Base-by-base conservation (phyloP, 2,888 invertebrate genomes). In the Melipona beecheii region DNA sequence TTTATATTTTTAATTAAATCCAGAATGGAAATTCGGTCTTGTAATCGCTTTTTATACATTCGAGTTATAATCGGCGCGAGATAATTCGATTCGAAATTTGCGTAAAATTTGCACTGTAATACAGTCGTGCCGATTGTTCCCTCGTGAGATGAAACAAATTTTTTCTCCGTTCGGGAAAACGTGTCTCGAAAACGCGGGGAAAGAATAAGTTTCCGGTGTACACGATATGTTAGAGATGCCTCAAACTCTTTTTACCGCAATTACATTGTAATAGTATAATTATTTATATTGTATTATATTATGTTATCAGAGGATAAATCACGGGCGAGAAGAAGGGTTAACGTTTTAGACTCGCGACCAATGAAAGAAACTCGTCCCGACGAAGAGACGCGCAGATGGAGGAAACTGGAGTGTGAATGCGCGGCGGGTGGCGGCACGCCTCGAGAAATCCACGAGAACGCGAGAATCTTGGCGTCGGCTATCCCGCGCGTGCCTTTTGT, bases 221-320 rank as follows among this genome's bases (percentile, higher is more conserved):
- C 9, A 27, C 11, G 6, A 24, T 19, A 60, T 17, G 27, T 27
- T 31, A 11, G 2, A 9, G 9, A 43, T 43, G 9, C 9, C 43
- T 27, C 27, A 27, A 27, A 27, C 27, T 27, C 27, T 27, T 27
- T 27, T 27, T 27, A 27, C 1, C 27, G 27, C 27, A 27, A 27
- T 27, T 49, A 52, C 1, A 24, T 24, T 24, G 24, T 24, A 24
- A 24, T 24, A 24, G 24, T 24, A 24, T 24, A 24, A 24, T 24
- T 27, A 27, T 27, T 27, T 27, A 27, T 27, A 27, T 27, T 27
- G 1, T 1, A 27, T 27, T 27, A 27, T 27, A 27, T 27, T 49
- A 52, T 31, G 4, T 31, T 0, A 31, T 31, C 62, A 69, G 64
- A 56, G 65, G 83, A 83, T 83, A 83, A 83, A 83, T 83, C 74